Evolutionary conservation across 2,888 invertebrate genomes (phyloP), one percentile per base, ranked within the genome.

Genomic region (Congeria kusceri): DNA sequence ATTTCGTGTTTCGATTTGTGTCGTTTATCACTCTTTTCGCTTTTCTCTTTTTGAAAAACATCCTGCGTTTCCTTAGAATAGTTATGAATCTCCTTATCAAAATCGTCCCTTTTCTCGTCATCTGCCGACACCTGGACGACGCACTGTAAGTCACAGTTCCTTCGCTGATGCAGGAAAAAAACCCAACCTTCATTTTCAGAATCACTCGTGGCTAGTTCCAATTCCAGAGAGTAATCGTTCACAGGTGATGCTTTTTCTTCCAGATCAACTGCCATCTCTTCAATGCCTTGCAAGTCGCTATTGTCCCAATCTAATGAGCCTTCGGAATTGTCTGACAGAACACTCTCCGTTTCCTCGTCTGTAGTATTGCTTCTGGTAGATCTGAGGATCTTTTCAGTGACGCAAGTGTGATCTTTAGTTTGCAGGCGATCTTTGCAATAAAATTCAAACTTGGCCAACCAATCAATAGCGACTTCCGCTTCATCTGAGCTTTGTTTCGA

Each of bases 381-480:
- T 44, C 79, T 76, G 27, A 87, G 81, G 18, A 86, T 69, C 58
- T 78, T 87, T 61, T 83, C 86, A 11, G 86, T 86, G n/a, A 89
- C 89, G 29, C 87, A 86, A 49, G 86, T 88, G 7, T 88, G 77
- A 68, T 91, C 89, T 58, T 86, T 89, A 53, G 83, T 88, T 53
- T 85, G 85, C 32, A 91, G 78, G 56, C 91, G 78, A 47, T 87
- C 88, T 67, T 88, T 88, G 65, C 90, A 91, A 61, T 91, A 91
- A 47, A 85, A 77, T 72, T 87, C 86, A 61, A 91, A 89, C 69
- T 90, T 88, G n/a, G 85, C 83, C 28, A 91, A 83, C 90, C 90
- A 91, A 73, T 85, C 84, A 18, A 87, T 68, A 9, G 85, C 83
- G 18, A 84, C 71, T 39, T 80, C 77, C 13, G 79, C 78, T 62